Base-by-base conservation (phyloP, 2,113 vertebrate species). In the Corydoras maculifer region DNA sequence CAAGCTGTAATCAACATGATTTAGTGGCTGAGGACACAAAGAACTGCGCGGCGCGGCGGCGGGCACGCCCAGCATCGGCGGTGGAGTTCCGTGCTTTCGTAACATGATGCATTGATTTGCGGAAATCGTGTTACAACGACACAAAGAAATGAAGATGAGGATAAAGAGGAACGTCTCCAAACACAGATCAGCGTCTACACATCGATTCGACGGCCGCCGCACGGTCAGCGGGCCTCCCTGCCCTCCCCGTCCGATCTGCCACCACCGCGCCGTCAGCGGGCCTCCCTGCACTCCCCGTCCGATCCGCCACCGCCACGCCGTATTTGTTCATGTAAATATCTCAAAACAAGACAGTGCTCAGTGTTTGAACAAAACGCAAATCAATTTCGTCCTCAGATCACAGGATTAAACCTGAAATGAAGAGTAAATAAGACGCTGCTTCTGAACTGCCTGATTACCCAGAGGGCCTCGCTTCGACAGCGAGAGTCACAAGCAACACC, bases 41-140 rank as follows among this genome's bases (percentile, higher is more conserved):
- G 91, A 91, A 89, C 90, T 88, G 18, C 18, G 18, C 59, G 75
- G 75, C 58, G 70, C 77, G 66, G 48, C 68, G 77, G 68, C 66
- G 12, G 66, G 10, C 50, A 25, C 68, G 69, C 75, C 59, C 73
- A 65, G 61, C 55, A 68, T 62, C 50, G 72, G 87, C 91, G 89
- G 93, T 91, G 91, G 90, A 84, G 84, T 74, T 84, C 82, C 83
- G 90, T 75, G 82, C 84, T 91, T 93, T 88, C 85, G 84, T 89
- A 91, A 89, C 89, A 86, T 88, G 87, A 57, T 81, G 85, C 88
- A 94, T 92, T 92, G 91, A 93, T 94, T 94, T 91, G 59, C 81
- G 87, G 87, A 90, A 87, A 88, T 88, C 87, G 87, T 90, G 86
- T 90, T 88, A 89, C 88, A 60, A 86, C 79, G 82, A 25, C 18